phyloP scores from a whole-genome alignment of 2,888 invertebrate species.

The Rhagonycha fulva region DNA sequence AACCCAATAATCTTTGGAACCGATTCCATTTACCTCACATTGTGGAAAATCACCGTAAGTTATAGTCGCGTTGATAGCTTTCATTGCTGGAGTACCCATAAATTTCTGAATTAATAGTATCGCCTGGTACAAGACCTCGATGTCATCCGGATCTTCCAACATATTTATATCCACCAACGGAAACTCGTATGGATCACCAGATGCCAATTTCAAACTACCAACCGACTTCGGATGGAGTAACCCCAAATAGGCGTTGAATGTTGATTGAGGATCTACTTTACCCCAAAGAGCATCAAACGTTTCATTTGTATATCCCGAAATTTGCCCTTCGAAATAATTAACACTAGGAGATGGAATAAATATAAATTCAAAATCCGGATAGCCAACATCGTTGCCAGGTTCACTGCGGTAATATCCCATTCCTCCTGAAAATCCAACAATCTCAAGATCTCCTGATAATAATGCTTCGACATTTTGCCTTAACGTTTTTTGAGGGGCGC shows the following conservation, averaged over 20 bases:
- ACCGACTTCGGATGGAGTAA: background rate
- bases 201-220: background rate
- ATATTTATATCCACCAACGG: constrained; percentile 76
- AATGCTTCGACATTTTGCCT: background rate
- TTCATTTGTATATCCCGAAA: constrained; percentile 33
- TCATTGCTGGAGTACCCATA: constrained; percentile 63
- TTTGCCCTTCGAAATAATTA: constrained; percentile 22
- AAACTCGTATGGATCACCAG: constrained; percentile 30
- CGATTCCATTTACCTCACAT: constrained; percentile 64
- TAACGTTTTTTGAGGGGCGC: background rate
- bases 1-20: constrained; percentile 58
- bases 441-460: background rate
- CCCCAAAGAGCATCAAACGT: constrained; percentile 33
- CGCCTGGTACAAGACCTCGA: constrained; percentile 64
- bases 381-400: too few relatives aligned
- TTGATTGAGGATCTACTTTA: background rate
- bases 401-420: too few relatives aligned
- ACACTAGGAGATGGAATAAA: too few relatives aligned
- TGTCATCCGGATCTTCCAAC: constrained; percentile 65
- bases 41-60: constrained; percentile 60
- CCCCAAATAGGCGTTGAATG: background rate
- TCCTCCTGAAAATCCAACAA: too few relatives aligned
- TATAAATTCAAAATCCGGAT: too few relatives aligned
- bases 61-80: constrained; percentile 62
- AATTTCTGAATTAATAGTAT: constrained; percentile 63